phyloP scores from a whole-genome alignment of 2,113 vertebrate species.

The Lophochroa leadbeateri region DNA sequence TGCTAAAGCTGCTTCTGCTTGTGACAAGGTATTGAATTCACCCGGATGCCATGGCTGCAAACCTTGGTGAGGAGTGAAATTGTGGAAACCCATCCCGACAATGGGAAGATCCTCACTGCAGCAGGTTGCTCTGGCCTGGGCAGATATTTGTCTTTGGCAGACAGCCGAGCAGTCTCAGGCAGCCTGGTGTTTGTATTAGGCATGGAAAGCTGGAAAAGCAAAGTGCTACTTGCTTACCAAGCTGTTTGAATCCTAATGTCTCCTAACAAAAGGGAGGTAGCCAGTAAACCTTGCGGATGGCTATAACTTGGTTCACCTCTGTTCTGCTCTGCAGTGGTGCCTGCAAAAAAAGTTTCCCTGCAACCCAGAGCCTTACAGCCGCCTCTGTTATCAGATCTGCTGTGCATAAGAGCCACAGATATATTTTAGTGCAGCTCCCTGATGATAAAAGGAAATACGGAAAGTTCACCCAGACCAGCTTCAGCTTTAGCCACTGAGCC shows the following conservation, averaged over 20 bases:
- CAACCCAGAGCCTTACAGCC: not conserved
- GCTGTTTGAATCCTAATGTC: not conserved
- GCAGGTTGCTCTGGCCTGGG: not conserved
- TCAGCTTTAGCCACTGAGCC: not conserved
- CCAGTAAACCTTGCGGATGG: not conserved
- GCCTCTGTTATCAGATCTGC: accelerated
- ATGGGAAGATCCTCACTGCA: not conserved
- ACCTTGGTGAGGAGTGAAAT: accelerated
- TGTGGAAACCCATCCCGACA: accelerated
- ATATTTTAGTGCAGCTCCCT: not conserved
- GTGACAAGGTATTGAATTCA: not conserved
- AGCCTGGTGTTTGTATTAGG: not conserved
- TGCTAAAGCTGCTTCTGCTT: not conserved
- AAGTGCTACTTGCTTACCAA: not conserved
- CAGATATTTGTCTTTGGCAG: too few relatives aligned
- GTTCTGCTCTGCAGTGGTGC: accelerated
- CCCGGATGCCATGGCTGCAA: not conserved
- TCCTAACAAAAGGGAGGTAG: not conserved
- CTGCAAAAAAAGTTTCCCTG: not conserved
- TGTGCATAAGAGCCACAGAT: accelerated
- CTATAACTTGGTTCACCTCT: not conserved
- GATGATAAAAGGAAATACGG: accelerated
- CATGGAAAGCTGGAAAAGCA: not conserved
- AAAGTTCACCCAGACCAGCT: not conserved
- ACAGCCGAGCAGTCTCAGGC: not conserved